These are phyloP conservation scores for Cepaea nemoralis DNA, from an alignment of 1,140 invertebrate species.

Conservation along the genomic window DNA sequence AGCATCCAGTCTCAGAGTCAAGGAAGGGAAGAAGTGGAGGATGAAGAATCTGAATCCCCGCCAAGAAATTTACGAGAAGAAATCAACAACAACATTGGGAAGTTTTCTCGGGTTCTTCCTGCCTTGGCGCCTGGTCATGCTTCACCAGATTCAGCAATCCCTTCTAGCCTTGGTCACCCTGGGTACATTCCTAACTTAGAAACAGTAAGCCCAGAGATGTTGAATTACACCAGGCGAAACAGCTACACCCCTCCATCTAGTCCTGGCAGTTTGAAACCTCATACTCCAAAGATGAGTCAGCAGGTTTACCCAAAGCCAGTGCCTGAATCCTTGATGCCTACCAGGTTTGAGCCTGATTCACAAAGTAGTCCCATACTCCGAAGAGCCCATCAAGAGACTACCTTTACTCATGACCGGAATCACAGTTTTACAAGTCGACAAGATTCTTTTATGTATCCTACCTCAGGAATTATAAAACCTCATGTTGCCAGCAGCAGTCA, in stretches of 20 bases:
- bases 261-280: not conserved
- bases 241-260: not conserved
- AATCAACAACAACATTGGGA: conserved; percentile 35
- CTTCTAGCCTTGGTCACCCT: not conserved
- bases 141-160: not conserved
- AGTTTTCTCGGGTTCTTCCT: not conserved
- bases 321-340: not conserved
- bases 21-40: not conserved
- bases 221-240: not conserved
- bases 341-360: not conserved
- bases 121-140: not conserved
- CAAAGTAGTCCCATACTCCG: conserved; percentile 15
- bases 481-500: not conserved
- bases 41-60: conserved; percentile 29
- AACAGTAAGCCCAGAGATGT: not conserved
- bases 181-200: not conserved
- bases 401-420: not conserved
- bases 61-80: conserved; percentile 33
- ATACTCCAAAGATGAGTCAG: no score
- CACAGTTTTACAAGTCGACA: not conserved
- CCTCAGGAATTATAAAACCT: not conserved
- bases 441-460: not conserved
- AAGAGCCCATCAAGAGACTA: not conserved
- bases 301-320: not conserved
- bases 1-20: not conserved